These are phyloP conservation scores for Drosophila nr. perissopoda DNA, from an alignment of 2,888 invertebrate species.

Conservation along the genomic window DNA sequence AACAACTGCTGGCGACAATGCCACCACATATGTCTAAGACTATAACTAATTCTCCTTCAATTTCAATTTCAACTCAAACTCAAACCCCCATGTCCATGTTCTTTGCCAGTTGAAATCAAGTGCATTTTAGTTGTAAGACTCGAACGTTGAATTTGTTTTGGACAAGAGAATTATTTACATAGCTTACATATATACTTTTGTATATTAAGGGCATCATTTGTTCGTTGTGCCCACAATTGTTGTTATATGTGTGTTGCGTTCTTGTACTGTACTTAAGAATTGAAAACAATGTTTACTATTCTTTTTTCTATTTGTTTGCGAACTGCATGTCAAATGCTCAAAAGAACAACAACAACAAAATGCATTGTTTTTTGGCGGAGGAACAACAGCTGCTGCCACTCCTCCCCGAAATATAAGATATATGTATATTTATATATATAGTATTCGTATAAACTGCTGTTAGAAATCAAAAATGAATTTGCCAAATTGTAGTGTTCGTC, in stretches of 20 bases:
- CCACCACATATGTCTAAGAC: constrained; percentile 62
- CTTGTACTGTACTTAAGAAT: constrained; percentile 44
- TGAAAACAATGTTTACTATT: constrained; percentile 13
- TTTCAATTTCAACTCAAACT: background rate
- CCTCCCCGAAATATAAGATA: constrained; percentile 3
- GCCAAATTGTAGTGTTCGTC: constrained; percentile 58
- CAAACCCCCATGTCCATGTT: background rate
- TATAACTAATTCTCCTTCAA: constrained; percentile 2
- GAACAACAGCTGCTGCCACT: background rate
- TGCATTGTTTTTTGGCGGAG: constrained; percentile 3
- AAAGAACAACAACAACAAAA: constrained; percentile 19
- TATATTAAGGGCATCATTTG: constrained; percentile 34
- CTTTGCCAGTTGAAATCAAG: constrained; percentile 36
- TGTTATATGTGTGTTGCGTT: constrained; percentile 21
- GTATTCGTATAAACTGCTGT: constrained; percentile 29
- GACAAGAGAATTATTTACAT: constrained; percentile 20
- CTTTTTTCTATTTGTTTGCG: constrained; percentile 9
- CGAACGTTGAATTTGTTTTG: constrained; percentile 12
- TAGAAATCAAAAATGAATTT: constrained; percentile 22
- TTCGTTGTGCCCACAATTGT: constrained; percentile 24
- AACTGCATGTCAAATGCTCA: constrained; percentile 46
- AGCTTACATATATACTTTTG: constrained; percentile 56
- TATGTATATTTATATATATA: constrained; percentile 10
- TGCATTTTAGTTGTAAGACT: constrained; percentile 56
- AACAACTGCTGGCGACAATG: constrained; percentile 34